phyloP scores from a whole-genome alignment of 2,888 invertebrate genomes.

The Lochmaea capreae region DNA sequence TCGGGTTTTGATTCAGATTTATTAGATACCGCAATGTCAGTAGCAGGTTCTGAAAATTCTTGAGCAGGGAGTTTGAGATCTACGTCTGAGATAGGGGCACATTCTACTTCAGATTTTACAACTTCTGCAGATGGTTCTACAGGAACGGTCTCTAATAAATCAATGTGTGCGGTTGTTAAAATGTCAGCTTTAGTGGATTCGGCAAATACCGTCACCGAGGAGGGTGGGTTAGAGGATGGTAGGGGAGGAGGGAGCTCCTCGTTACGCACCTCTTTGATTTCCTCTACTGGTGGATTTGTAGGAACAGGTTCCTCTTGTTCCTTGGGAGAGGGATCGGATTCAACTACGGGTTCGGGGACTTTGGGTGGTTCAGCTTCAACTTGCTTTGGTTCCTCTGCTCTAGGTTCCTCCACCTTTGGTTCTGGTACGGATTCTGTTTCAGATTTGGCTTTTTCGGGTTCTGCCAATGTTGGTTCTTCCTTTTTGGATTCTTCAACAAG shows the following conservation, averaged over 20 bases:
- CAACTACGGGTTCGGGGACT: constrained; percentile 48
- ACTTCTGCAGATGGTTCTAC: constrained; percentile 28
- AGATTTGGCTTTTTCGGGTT: constrained; percentile 26
- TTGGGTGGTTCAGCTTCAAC: constrained; percentile 44
- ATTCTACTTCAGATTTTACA: constrained; percentile 13
- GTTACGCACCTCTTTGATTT: constrained; percentile 70
- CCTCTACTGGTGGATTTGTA: constrained; percentile 53
- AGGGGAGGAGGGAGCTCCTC: constrained; percentile 78
- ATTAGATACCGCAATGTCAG: neutral
- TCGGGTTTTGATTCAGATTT: neutral
- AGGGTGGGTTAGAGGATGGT: constrained; percentile 80
- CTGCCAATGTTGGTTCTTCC: constrained; percentile 26
- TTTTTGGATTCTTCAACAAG: constrained; percentile 38
- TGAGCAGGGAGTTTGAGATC: constrained; percentile 8
- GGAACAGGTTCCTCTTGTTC: constrained; percentile 51
- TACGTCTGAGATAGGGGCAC: neutral
- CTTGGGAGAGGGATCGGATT: constrained; percentile 52
- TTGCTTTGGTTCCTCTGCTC: constrained; percentile 36
- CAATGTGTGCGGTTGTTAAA: constrained; percentile 59
- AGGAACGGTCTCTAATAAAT: constrained; percentile 41
- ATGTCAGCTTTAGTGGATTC: constrained; percentile 73
- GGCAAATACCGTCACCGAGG: constrained; percentile 80
- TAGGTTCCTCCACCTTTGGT: constrained; percentile 31
- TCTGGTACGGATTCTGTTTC: constrained; percentile 25
- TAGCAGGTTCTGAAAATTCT: neutral